Conservation (phyloP, 2,888 invertebrate genomes). For the Linyphia triangularis region DNA sequence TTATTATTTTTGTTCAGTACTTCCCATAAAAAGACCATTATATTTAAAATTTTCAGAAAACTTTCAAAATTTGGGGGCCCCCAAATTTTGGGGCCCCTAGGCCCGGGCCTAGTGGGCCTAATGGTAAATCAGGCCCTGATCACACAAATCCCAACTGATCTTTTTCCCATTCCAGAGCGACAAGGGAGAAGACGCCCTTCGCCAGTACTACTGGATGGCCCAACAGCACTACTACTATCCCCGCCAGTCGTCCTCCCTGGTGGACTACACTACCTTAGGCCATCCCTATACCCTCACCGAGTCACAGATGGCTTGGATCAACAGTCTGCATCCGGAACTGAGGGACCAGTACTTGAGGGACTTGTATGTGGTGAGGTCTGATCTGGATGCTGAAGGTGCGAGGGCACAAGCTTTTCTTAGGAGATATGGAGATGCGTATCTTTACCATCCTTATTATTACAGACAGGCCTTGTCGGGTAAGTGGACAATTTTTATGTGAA, state of each 20-base stretch:
- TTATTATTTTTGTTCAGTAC: too few relatives aligned
- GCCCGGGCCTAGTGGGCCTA: too few relatives aligned
- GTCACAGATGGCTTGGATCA: constrained; percentile 70
- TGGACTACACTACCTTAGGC: constrained; percentile 26
- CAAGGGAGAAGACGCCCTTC: constrained; percentile 42
- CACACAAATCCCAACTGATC: too few relatives aligned
- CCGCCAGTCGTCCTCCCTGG: background rate
- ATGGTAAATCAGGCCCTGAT: too few relatives aligned
- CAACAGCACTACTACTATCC: constrained; percentile 57
- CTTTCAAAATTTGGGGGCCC: too few relatives aligned
- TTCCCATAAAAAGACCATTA: too few relatives aligned
- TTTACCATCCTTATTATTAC: background rate
- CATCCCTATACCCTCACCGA: constrained; percentile 42
- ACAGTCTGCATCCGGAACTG: constrained; percentile 61
- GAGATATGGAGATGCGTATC: constrained; percentile 52
- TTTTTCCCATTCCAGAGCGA: constrained; percentile 18
- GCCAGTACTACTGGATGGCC: constrained; percentile 44
- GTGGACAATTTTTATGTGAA: too few relatives aligned
- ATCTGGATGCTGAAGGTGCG: constrained; percentile 22
- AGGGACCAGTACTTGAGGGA: constrained; percentile 69
- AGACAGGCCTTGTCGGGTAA: constrained; percentile 49
- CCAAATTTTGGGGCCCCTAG: too few relatives aligned
- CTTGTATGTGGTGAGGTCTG: constrained; percentile 40
- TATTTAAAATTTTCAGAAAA: too few relatives aligned
- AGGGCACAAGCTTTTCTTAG: constrained; percentile 49